Conservation (phyloP, 2,888 invertebrate genomes). For the Pecten maximus region DNA sequence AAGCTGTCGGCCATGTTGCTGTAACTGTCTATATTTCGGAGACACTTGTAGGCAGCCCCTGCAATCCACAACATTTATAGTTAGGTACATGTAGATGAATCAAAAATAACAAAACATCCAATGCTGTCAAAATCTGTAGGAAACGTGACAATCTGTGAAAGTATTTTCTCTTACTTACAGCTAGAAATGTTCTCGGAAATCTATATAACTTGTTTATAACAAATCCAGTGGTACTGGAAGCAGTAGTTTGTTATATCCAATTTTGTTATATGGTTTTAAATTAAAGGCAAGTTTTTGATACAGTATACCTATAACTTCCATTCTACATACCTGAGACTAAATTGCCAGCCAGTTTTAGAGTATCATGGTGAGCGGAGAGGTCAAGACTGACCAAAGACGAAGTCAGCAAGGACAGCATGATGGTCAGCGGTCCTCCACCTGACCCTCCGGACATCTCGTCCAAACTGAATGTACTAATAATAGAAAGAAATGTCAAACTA, state of each 20-base stretch:
- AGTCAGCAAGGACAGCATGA: conserved; percentile 77
- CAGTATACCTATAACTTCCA: too few species aligned
- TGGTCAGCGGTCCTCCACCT: conserved; percentile 79
- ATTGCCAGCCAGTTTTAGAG: conserved; percentile 85
- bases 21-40: conserved; percentile 71
- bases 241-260: too few species aligned
- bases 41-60: conserved; percentile 78
- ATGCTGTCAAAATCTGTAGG: not conserved
- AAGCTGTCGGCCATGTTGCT: conserved; percentile 53
- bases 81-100: not conserved
- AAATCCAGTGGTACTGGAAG: too few species aligned
- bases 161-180: too few species aligned
- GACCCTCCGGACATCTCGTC: conserved; percentile 83
- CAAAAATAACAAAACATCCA: not conserved
- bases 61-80: conserved; percentile 31
- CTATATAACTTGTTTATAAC: too few species aligned
- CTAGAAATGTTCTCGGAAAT: too few species aligned
- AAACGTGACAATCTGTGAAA: too few species aligned
- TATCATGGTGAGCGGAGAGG: conserved; percentile 84
- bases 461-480: conserved; percentile 70
- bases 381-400: conserved; percentile 85
- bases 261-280: too few species aligned
- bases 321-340: conserved; percentile 84
- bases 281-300: too few species aligned
- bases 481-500: not conserved